Evolutionary conservation across 2,797 vertebrate species (phyloP).

Genomic region (Halcyon smyrnensis): DNA sequence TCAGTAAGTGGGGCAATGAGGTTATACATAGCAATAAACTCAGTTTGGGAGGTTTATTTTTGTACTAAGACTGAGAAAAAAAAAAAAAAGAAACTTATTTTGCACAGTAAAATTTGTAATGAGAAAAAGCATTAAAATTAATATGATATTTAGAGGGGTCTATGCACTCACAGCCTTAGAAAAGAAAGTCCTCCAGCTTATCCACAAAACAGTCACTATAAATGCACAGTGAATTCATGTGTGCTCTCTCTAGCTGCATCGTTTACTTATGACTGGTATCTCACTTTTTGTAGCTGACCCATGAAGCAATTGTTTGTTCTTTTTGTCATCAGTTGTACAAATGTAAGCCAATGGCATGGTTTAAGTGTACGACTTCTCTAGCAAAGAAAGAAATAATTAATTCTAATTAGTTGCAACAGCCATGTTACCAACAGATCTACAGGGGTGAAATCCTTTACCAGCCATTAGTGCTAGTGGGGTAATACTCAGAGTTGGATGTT

Average conservation of each 20-base stretch:
- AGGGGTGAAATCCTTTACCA: neutral
- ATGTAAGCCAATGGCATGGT: neutral
- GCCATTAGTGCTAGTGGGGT: neutral
- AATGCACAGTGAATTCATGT: neutral
- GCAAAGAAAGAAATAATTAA: conserved; percentile 10
- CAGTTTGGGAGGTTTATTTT: neutral
- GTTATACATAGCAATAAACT: neutral
- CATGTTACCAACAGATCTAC: neutral
- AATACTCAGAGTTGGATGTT: neutral
- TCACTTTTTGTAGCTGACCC: neutral
- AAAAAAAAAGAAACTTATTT: neutral
- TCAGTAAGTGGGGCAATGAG: neutral
- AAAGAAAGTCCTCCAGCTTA: neutral
- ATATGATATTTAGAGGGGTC: neutral
- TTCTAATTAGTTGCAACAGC: conserved; percentile 23
- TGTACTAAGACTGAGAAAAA: neutral
- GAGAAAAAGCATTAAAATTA: neutral
- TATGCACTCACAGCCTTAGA: neutral
- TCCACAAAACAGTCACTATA: neutral
- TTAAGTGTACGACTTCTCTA: neutral
- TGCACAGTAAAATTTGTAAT: neutral
- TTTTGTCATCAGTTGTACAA: conserved; percentile 7
- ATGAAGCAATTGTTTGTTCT: neutral
- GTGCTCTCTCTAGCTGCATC: neutral
- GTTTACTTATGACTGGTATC: neutral